Conservation (phyloP, 2,888 invertebrate species). For the Hirudinaria manillensis region DNA sequence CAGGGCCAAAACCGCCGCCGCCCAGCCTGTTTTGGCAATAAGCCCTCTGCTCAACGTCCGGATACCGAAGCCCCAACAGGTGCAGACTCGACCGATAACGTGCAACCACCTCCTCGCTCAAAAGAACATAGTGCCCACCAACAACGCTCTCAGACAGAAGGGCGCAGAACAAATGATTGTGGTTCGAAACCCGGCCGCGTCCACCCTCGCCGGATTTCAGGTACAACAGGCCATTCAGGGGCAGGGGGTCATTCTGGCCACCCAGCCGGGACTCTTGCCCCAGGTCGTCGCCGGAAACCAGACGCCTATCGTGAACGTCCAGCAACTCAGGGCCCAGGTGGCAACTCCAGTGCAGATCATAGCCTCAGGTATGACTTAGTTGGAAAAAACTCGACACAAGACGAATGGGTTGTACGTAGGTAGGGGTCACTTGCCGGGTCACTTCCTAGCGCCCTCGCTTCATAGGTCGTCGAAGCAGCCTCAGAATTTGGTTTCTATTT, state of each 20-base stretch:
- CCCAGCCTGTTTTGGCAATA: not conserved
- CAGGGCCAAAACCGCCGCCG: not conserved
- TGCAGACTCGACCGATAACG: not conserved
- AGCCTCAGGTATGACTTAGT: too few relatives aligned
- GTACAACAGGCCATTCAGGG: not conserved
- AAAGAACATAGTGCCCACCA: constrained; percentile 1
- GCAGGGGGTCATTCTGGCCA: not conserved
- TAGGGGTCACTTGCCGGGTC: too few relatives aligned
- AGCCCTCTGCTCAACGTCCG: not conserved
- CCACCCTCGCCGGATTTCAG: not conserved
- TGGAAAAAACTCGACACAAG: too few relatives aligned
- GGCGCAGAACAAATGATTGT: not conserved
- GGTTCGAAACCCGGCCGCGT: not conserved
- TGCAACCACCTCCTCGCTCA: not conserved
- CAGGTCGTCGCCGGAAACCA: not conserved
- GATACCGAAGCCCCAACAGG: not conserved
- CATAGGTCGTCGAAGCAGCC: too few relatives aligned
- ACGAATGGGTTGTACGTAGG: too few relatives aligned
- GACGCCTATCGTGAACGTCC: not conserved
- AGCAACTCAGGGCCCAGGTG: not conserved
- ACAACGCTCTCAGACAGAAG: not conserved
- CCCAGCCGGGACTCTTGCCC: not conserved
- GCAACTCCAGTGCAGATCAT: too few relatives aligned
- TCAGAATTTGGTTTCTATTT: too few relatives aligned
- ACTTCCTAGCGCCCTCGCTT: too few relatives aligned